Conservation (phyloP, 2,888 invertebrate species). For the Idaea biselata region DNA sequence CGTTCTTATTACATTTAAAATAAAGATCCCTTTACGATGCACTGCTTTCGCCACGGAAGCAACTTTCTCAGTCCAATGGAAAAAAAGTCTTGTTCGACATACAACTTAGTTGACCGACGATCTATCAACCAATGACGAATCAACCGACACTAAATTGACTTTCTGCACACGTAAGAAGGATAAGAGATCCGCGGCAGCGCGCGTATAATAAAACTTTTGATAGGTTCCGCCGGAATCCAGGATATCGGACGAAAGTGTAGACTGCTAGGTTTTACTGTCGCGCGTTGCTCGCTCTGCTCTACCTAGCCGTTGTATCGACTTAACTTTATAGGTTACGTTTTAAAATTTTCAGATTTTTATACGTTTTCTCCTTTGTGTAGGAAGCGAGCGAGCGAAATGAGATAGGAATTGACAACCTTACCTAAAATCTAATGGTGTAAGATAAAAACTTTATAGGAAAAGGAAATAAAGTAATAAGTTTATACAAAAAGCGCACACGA, state of each 20-base stretch:
- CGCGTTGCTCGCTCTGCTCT: constrained; percentile 49
- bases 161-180: constrained; percentile 47
- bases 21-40: no score
- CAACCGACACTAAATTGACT: background rate
- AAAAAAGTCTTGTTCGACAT: no score
- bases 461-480: no score
- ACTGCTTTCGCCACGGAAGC: no score
- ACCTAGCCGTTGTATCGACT: constrained; percentile 60
- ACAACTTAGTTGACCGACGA: background rate
- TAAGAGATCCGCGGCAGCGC: constrained; percentile 57
- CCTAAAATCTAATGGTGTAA: background rate
- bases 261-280: constrained; percentile 59
- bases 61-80: no score
- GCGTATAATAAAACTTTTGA: constrained; percentile 67
- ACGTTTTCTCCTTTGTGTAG: constrained; percentile 33
- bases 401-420: background rate
- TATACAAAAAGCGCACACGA: no score
- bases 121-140: background rate
- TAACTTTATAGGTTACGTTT: constrained; percentile 61
- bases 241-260: constrained; percentile 57
- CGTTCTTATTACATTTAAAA: no score
- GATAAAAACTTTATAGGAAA: no score
- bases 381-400: constrained; percentile 4
- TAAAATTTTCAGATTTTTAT: constrained; percentile 63
- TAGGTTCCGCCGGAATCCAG: constrained; percentile 71